Evolutionary conservation across 1,140 invertebrate genomes (phyloP), one percentile per base, ranked within the genome.

Genomic region (Melitaea cinxia): DNA sequence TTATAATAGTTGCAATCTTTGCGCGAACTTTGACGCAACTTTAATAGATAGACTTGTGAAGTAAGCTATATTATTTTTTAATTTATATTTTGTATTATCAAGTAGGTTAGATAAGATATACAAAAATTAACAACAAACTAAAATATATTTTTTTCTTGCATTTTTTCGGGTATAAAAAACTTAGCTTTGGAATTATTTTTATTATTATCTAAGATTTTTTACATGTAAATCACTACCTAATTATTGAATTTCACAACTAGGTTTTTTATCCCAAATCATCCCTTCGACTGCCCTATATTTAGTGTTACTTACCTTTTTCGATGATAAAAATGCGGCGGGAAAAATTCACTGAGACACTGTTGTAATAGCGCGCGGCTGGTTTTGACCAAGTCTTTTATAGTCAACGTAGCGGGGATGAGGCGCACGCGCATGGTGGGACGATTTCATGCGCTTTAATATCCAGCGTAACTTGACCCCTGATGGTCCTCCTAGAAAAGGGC

Each of bases 351-450:
- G 79, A 85, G 72, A 33, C 85, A 90, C 88, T 82, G 81, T 88
- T 77, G 85, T 88, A 90, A 90, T 90, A 90, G 83, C 88, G 83
- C 85, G 85, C 80, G 78, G 83, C 85, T 74, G 77, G 81, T 82
- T 86, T 85, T 66, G 75, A 58, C 78, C 71, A 76, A 71, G 78
- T 80, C 85, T 90, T 90, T 77, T 89, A 89, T 90, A 90, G 75
- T 71, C 70, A 70, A 52, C 53, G 85, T 80, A 84, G 87, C 87
- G 87, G 87, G 87, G 87, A 89, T 85, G 83, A 57, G 78, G 45
- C 65, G 72, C 66, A 55, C 45, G 73, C 67, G 71, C 70, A 75
- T 74, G 82, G 79, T 70, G 84, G 80, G 80, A 79, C 74, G 33
- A 42, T 33, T 55, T 21, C 19, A 47, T 39, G 49, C 45, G 37